These are phyloP conservation scores for Cephus spinipes DNA, from an alignment of 2,888 invertebrate species.

Conservation along the genomic window DNA sequence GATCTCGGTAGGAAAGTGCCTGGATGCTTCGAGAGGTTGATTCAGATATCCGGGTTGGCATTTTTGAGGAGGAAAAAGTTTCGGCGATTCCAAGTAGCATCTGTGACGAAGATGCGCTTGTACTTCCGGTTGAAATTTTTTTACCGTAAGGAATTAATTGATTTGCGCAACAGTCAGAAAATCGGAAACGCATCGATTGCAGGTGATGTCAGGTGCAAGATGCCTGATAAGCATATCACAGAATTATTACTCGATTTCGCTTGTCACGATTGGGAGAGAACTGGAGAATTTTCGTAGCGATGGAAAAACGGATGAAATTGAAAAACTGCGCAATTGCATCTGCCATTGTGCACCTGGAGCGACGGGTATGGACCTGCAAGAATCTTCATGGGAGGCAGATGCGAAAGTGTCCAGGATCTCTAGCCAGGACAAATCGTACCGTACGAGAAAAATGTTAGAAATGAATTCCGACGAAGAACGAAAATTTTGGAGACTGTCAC, in stretches of 20 bases:
- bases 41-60: not conserved
- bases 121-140: not conserved
- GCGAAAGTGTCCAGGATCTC: not conserved
- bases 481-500: not conserved
- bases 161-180: not conserved
- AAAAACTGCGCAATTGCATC: conserved; percentile 14
- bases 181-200: not conserved
- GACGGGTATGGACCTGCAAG: conserved; percentile 17
- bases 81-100: not conserved
- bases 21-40: not conserved
- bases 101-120: not conserved
- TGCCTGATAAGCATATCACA: not conserved
- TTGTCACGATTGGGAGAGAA: not conserved
- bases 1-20: not conserved
- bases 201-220: not conserved
- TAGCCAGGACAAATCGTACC: not conserved
- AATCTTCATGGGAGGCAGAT: conserved; percentile 18
- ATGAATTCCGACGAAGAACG: not conserved
- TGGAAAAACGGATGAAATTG: conserved; percentile 14
- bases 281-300: conserved; percentile 22
- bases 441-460: not conserved
- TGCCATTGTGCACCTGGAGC: conserved; percentile 19
- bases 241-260: not conserved
- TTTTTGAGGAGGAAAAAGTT: not conserved
- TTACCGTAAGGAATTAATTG: not conserved